phyloP scores from a whole-genome alignment of 2,888 invertebrate species.

The Rhaphigaster nebulosa region DNA sequence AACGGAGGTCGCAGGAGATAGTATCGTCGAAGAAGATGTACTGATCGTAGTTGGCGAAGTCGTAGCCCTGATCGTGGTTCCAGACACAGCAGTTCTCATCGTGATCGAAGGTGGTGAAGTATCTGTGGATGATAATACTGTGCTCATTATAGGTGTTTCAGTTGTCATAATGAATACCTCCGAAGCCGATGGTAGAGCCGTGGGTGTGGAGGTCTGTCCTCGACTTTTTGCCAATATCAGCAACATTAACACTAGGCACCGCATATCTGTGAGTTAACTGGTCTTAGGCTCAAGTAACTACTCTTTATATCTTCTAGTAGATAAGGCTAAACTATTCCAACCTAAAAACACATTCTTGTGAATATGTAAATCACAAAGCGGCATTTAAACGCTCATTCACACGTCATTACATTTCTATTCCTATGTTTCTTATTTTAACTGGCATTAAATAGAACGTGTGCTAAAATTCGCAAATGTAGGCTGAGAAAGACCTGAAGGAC shows the following conservation, averaged over 20 bases:
- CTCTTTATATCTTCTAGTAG: background rate
- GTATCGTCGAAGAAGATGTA: background rate
- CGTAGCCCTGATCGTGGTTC: background rate
- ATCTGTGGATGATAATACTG: background rate
- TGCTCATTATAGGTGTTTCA: background rate
- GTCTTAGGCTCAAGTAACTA: background rate
- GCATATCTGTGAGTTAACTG: background rate
- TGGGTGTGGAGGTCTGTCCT: background rate
- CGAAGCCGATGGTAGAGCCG: background rate
- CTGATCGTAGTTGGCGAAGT: background rate
- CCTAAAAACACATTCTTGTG: constrained; percentile 12
- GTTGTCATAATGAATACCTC: background rate
- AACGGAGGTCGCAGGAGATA: background rate
- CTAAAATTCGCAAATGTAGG: too few relatives aligned
- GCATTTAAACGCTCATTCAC: background rate
- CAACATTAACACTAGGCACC: background rate
- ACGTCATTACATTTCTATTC: background rate
- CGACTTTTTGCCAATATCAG: background rate
- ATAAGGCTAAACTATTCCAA: constrained; percentile 44
- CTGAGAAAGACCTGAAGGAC: too few relatives aligned
- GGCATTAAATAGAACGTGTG: background rate
- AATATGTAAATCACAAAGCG: background rate
- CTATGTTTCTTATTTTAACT: background rate
- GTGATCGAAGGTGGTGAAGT: background rate
- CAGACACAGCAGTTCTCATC: background rate